Evolutionary conservation across 2,888 invertebrate genomes (phyloP), one percentile per base, ranked within the genome.

Genomic region (Diaphora mendica): DNA sequence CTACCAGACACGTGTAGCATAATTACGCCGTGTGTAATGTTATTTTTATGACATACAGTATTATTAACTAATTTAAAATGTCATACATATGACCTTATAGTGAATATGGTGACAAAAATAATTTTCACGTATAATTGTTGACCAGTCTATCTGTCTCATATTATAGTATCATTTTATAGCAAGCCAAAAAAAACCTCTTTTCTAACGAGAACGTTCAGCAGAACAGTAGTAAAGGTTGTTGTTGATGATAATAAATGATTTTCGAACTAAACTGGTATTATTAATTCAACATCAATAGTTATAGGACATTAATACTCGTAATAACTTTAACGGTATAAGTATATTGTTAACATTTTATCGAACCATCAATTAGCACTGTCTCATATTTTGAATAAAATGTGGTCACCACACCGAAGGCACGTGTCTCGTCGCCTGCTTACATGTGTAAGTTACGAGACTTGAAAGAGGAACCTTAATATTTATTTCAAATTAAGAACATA

Each of bases 371-470:
- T 44, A 44, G 44, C 15, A 42, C 20, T 74, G 68, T 70, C 74
- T 68, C 48, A 72, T 70, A 62, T 64, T 42, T 5, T 51, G 26
- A 39, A 15, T 26, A 17, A 26, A 70, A 11, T 55, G 48, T 78
- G 78, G 78, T 75, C 64, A 76, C 74, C 33, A 64, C 9, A 51
- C 59, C 59, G 62, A 5, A 30, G 74, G 74, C 77, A 77, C 77
- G 77, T 77, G 77, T 73, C 64, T 62, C 17, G 70, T 39, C 70
- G 71, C 67, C 35, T 69, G 67, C 62, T 73, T 72, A 69, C 69
- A 74, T 71, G 74, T 30, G 62, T 72, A 68, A 51, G 55, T 71
- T 62, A n/a, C 42, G 66, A 70, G 70, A 70, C 71, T 70, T 64
- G 35, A 33, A 42, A 66, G 71, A 69, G 44, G 71, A 72, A 72